These are phyloP conservation scores for Baryphthengus martii DNA, from an alignment of 2,113 vertebrate genomes.

Conservation along the genomic window DNA sequence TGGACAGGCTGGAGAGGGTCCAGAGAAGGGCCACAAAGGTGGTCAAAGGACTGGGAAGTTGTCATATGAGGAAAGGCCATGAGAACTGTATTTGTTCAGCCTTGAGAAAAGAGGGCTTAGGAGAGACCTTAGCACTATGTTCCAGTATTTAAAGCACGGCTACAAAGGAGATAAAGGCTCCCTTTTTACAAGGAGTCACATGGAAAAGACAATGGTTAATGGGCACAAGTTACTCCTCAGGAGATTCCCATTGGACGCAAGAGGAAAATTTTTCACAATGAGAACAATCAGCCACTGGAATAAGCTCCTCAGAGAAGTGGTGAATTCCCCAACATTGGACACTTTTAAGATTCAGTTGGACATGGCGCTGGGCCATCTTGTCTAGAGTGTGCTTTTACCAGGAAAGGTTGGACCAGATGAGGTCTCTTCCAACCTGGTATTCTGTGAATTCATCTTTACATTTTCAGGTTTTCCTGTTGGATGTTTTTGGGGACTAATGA, in stretches of 20 bases:
- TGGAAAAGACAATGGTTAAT: not conserved
- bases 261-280: not conserved
- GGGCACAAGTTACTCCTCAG: not conserved
- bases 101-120: too few relatives aligned
- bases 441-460: not conserved
- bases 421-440: not conserved
- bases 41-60: too few relatives aligned
- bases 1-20: too few relatives aligned
- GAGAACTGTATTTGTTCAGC: too few relatives aligned
- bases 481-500: not conserved
- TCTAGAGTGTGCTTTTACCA: not conserved
- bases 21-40: too few relatives aligned
- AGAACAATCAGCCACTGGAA: not conserved
- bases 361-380: not conserved
- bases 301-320: not conserved
- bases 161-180: too few relatives aligned
- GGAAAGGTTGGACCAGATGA: not conserved
- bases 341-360: not conserved
- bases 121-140: too few relatives aligned
- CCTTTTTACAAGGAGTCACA: too few relatives aligned
- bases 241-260: not conserved
- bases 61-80: too few relatives aligned
- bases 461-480: not conserved
- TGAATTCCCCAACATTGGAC: not conserved
- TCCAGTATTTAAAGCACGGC: too few relatives aligned